Conservation (phyloP, 2,113 vertebrate species). For the Pitta sordida region DNA sequence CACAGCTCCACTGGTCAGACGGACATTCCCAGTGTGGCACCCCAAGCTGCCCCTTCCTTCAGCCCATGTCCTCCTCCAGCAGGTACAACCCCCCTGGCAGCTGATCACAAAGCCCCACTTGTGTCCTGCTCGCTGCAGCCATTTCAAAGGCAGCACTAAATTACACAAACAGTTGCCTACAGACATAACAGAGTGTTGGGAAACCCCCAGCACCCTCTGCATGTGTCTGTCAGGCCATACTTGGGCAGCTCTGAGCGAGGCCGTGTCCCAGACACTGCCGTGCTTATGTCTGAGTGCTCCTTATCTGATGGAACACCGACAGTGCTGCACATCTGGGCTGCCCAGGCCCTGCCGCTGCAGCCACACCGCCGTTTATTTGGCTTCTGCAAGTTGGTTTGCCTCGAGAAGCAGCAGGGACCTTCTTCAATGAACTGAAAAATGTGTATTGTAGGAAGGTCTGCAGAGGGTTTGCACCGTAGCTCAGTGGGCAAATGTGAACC, state of each 20-base stretch:
- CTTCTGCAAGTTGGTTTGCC: conserved; percentile 43
- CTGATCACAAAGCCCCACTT: conserved; percentile 14
- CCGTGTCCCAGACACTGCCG: conserved; percentile 3
- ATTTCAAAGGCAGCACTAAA: conserved; percentile 9
- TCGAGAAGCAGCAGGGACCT: conserved; percentile 40
- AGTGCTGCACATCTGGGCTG: conserved; percentile 20
- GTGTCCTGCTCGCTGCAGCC: not conserved
- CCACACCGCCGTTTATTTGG: conserved; percentile 44
- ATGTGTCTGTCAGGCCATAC: conserved; percentile 33
- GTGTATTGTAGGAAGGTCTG: conserved; percentile 12
- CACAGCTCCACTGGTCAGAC: rapidly evolving
- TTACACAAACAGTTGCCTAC: conserved; percentile 24
- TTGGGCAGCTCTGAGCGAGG: not conserved
- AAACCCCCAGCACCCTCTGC: not conserved
- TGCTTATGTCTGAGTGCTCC: conserved; percentile 6
- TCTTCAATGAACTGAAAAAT: conserved; percentile 58
- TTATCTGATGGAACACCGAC: conserved; percentile 47
- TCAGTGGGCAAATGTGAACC: not conserved
- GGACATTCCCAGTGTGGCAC: rapidly evolving
- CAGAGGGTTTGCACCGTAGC: conserved; percentile 2
- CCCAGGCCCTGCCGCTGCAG: not conserved
- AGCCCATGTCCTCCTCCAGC: rapidly evolving
- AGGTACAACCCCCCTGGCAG: not conserved
- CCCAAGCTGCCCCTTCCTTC: not conserved
- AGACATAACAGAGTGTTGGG: conserved; percentile 34